These are phyloP conservation scores for Drosophila littoralis DNA, from an alignment of 1,140 invertebrate species.

Conservation along the genomic window DNA sequence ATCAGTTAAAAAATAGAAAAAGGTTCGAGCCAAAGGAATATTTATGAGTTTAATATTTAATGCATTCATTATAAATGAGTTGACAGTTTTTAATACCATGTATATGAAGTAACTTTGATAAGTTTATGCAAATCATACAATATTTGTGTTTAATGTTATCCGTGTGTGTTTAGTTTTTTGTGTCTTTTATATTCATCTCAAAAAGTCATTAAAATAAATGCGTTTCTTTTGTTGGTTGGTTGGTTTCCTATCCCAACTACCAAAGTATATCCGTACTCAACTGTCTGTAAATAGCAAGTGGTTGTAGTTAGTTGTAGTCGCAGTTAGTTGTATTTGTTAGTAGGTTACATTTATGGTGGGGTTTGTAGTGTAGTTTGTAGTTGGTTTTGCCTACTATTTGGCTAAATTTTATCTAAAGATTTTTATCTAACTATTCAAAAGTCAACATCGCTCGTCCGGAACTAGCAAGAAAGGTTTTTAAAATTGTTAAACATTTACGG, in stretches of 20 bases:
- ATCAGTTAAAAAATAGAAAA: not conserved
- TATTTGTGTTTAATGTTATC: slow-evolving; percentile 29
- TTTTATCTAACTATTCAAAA: slow-evolving; percentile 52
- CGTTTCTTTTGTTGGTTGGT: slow-evolving; percentile 74
- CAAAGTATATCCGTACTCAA: slow-evolving; percentile 48
- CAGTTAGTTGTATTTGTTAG: slow-evolving; percentile 47
- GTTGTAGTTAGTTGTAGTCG: slow-evolving; percentile 47
- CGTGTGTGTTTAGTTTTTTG: slow-evolving; percentile 18
- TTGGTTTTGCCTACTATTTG: slow-evolving; percentile 35
- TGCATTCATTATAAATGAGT: slow-evolving; percentile 13
- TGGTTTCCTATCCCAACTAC: slow-evolving; percentile 47
- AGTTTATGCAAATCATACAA: slow-evolving; percentile 19
- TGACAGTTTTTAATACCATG: slow-evolving; percentile 22
- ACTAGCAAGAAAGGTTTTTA: slow-evolving; percentile 37
- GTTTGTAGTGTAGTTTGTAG: slow-evolving; percentile 38
- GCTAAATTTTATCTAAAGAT: slow-evolving; percentile 53
- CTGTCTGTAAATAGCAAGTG: slow-evolving; percentile 63
- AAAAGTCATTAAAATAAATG: slow-evolving; percentile 82
- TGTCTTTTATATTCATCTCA: slow-evolving; percentile 58
- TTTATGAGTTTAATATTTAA: not conserved
- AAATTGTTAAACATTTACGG: slow-evolving; percentile 54
- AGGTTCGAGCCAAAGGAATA: not conserved
- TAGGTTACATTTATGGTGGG: slow-evolving; percentile 53
- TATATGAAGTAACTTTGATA: slow-evolving; percentile 38
- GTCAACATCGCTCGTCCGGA: slow-evolving; percentile 22